Percentiles rank a stretch among this genome's conserved stretches.
These are phyloP conservation scores for Orchestia grillus DNA, from an alignment of 1,140 invertebrate genomes.

Conservation along the genomic window DNA sequence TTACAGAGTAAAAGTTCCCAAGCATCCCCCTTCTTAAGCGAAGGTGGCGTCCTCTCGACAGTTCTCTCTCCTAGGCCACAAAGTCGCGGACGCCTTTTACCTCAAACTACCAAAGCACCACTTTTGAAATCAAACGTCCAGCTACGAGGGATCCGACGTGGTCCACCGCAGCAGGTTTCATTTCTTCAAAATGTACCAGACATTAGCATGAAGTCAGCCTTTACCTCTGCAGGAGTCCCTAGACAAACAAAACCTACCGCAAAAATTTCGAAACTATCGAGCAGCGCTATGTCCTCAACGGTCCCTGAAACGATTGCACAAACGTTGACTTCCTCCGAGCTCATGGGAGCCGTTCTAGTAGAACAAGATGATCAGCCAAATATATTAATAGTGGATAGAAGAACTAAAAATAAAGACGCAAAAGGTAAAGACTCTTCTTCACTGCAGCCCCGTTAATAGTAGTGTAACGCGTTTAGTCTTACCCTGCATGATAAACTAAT, in stretches of 20 bases:
- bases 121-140: background rate
- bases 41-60: background rate
- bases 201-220: background rate
- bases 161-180: background rate
- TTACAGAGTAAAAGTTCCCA: background rate
- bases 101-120: background rate
- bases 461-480: background rate
- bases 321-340: background rate
- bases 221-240: background rate
- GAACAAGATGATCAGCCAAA: conserved; percentile 38
- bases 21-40: background rate
- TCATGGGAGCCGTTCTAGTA: background rate
- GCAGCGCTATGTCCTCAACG: background rate
- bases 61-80: background rate
- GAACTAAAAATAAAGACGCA: conserved; percentile 20
- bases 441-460: background rate
- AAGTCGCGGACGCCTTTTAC: background rate
- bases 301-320: background rate
- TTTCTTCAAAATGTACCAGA: background rate
- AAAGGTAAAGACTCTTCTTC: background rate
- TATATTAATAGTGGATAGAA: conserved; percentile 41
- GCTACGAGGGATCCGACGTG: background rate
- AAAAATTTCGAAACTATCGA: background rate
- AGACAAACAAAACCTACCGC: background rate
- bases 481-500: background rate